Base-by-base conservation (phyloP, 2,888 invertebrate genomes). In the Agrilus biguttatus region DNA sequence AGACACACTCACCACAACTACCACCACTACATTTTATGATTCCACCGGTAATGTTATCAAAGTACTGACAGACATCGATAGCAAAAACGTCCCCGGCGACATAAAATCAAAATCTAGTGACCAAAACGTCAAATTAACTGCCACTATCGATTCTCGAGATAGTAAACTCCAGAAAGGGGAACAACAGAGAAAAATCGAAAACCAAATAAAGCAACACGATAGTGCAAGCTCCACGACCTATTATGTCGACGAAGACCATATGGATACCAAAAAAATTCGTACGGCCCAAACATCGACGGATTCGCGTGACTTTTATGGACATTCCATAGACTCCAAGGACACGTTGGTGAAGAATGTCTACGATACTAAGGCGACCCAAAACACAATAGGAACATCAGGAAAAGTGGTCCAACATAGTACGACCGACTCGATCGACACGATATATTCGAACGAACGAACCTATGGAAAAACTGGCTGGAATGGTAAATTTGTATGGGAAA, bases 401-500 rank as follows among this genome's bases (percentile, higher is more conserved):
- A 69, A 61, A 36, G 69, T 74, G 51, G 66, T 72, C 52, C 65
- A 68, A 55, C 71, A 71, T 52, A 56, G 68, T 43, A 63, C 59
- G n/a, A 67, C 68, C 50, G 71, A 72, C 54, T 52, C 55, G n/a
- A 62, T 55, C 28, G 61, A 66, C 51, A 49, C 62, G 21, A 50
- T 64, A 39, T 65, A 58, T 51, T 63, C 65, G 34, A 62, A 64
- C 50, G 63, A 65, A 40, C 53, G 63, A 38, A 62, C 57, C 44
- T 64, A 64, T 47, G 64, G 63, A 23, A 69, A 67, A 52, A 60
- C 61, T 32, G 63, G 62, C 6, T 66, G 67, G 66, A 65, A 66
- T 50, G 67, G 66, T 19, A 49, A 60, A 44, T 66, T 66, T 44
- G 55, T 55, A 8, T 58, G 60, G 40, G 66, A 66, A 54, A 50